Percentiles rank a stretch among this genome's conserved stretches.
Evolutionary conservation across 1,140 invertebrate species (phyloP).

Genomic region (Brachionus rubens): DNA sequence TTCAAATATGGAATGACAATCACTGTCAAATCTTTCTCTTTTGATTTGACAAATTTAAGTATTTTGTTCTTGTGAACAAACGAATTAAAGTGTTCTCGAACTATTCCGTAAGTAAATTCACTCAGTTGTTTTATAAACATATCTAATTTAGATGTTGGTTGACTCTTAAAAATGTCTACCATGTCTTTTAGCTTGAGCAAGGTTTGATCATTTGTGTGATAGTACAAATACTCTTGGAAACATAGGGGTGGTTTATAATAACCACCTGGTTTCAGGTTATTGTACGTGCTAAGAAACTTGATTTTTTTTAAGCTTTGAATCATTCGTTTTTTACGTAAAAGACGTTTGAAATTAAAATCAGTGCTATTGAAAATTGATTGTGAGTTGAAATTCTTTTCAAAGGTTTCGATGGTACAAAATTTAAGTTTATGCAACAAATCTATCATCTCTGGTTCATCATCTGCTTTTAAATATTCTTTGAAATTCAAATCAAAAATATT

Average conservation of each 20-base stretch:
- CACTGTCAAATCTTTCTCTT: slow-evolving; percentile 7
- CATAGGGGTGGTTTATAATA: slow-evolving; percentile 4
- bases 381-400: background rate
- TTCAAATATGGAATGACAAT: slow-evolving; percentile 84
- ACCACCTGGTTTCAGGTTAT: background rate
- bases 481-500: slow-evolving; percentile 21
- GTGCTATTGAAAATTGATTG: background rate
- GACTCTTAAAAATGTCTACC: background rate
- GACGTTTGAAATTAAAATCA: background rate
- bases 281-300: background rate
- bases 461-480: background rate
- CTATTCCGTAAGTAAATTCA: background rate
- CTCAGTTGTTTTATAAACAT: background rate
- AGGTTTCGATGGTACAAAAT: slow-evolving; percentile 26
- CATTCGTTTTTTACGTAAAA: background rate
- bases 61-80: background rate
- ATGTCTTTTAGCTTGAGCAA: background rate
- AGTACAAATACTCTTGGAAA: slow-evolving; percentile 18
- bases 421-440: slow-evolving; percentile 15
- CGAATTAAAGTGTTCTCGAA: background rate
- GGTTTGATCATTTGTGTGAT: background rate
- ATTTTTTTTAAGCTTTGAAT: background rate
- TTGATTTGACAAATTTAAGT: background rate
- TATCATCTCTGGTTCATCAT: background rate
- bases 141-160: background rate